A percentile compares a stretch with the other conserved stretches of the same genome.
Conservation (phyloP, 1,140 invertebrate species). For the Saccostrea glomerata region DNA sequence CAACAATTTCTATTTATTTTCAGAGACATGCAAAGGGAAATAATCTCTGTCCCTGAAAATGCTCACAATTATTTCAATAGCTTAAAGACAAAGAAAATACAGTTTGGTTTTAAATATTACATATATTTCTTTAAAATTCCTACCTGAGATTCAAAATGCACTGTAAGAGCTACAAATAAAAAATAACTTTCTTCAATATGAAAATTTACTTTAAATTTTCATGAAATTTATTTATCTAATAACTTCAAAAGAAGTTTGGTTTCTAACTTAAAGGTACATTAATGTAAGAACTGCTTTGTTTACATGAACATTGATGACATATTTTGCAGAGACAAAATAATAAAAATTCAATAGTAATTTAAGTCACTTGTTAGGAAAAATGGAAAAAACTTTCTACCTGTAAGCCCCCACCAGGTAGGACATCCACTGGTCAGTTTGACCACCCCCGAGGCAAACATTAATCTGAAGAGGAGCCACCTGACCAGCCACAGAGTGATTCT, state of each 20-base stretch:
- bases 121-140: not conserved
- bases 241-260: not conserved
- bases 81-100: no score
- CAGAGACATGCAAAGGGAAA: not conserved
- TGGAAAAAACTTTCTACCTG: conserved; percentile 84
- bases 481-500: conserved; percentile 86
- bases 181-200: not conserved
- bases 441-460: conserved; percentile 88
- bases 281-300: not conserved
- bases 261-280: not conserved
- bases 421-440: conserved; percentile 88
- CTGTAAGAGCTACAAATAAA: conserved; percentile 83
- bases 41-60: no score
- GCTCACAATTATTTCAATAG: no score
- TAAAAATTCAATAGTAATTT: not conserved
- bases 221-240: not conserved
- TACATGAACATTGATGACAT: not conserved
- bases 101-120: not conserved
- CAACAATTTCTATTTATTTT: no score
- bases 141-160: conserved; percentile 87
- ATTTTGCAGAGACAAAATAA: not conserved
- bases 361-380: no score
- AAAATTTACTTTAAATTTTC: not conserved
- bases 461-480: conserved; percentile 88
- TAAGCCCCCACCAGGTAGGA: conserved; percentile 90